Conservation (phyloP, 2,888 invertebrate genomes). For the Cryptocephalus primarius region DNA sequence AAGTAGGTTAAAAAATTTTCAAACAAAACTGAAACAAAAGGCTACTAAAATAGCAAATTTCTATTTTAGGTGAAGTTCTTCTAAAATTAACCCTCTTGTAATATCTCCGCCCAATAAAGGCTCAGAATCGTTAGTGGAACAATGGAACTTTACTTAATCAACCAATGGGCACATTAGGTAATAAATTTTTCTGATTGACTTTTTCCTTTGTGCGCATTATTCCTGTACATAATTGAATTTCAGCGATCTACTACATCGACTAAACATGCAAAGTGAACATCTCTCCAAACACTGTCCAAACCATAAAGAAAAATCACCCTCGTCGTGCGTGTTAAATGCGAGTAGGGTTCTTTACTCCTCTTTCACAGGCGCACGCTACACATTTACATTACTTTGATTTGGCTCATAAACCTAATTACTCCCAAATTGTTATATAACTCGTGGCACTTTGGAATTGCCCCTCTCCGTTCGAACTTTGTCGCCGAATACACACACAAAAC, state of each 20-base stretch:
- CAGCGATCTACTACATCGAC: no score
- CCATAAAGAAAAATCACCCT: no score
- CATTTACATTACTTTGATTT: conserved; percentile 7
- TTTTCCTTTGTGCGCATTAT: conserved; percentile 5
- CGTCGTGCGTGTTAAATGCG: no score
- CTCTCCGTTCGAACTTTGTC: conserved; percentile 7
- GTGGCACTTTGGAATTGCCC: conserved; percentile 10
- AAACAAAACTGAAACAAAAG: no score
- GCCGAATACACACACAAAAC: conserved; percentile 9
- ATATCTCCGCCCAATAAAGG: no score
- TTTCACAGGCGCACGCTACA: no score
- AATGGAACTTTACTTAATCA: not conserved
- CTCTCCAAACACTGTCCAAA: no score
- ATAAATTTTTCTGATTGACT: not conserved
- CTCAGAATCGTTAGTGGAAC: not conserved
- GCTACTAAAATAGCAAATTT: no score
- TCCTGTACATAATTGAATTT: conserved; percentile 3
- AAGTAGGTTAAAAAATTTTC: not conserved
- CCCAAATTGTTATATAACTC: conserved; percentile 12
- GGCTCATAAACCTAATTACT: conserved; percentile 11
- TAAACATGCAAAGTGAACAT: no score
- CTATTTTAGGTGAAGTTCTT: no score
- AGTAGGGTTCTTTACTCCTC: no score
- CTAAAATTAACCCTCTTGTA: no score
- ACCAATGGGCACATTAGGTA: not conserved